These are phyloP conservation scores for Cephonodes hylas DNA, from an alignment of 2,888 invertebrate species.

Conservation along the genomic window DNA sequence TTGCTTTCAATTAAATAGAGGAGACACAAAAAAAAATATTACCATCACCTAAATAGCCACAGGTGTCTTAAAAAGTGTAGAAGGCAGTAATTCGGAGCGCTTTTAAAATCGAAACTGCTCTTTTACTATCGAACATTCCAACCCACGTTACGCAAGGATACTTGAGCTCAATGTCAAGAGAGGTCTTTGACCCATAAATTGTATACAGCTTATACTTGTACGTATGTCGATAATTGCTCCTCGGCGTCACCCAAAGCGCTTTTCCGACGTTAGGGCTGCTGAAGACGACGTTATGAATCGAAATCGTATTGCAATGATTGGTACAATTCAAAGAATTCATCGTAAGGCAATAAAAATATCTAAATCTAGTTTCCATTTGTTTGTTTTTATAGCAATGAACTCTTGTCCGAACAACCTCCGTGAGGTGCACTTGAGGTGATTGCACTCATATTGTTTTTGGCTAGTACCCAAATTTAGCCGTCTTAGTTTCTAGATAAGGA, in stretches of 20 bases:
- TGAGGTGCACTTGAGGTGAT: not conserved
- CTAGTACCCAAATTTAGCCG: not conserved
- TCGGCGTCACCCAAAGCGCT: not conserved
- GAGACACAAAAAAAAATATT: too few relatives aligned
- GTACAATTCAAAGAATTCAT: not conserved
- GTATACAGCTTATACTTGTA: not conserved
- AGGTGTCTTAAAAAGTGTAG: not conserved
- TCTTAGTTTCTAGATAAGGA: not conserved
- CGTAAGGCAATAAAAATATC: too few relatives aligned
- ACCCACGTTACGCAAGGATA: not conserved
- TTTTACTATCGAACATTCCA: not conserved
- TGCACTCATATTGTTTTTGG: not conserved
- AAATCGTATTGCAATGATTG: not conserved
- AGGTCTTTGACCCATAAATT: not conserved
- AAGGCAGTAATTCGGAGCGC: not conserved
- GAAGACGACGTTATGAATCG: not conserved
- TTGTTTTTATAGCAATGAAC: not conserved
- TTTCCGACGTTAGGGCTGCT: not conserved
- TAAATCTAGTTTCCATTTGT: not conserved
- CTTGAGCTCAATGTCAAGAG: not conserved
- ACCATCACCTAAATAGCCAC: too few relatives aligned
- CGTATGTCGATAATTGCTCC: not conserved
- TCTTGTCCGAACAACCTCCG: not conserved
- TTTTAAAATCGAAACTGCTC: too few relatives aligned
- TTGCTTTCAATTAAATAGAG: too few relatives aligned